phyloP scores from a whole-genome alignment of 1,140 invertebrate genomes.

The Heliconius himera region DNA sequence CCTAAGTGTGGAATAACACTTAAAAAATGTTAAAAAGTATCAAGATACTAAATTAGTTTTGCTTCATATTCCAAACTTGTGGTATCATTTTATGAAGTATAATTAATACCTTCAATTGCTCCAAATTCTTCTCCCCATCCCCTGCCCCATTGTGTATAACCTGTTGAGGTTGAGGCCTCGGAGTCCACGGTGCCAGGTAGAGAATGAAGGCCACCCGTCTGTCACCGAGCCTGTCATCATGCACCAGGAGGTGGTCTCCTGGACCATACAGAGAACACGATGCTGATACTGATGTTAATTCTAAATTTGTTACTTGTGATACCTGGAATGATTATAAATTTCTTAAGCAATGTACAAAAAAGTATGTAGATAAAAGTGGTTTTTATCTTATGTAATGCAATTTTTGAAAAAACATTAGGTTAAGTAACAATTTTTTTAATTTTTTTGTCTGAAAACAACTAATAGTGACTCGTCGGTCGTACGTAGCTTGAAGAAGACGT shows the following conservation, averaged over 20 bases:
- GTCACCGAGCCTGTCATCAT: conserved; percentile 88
- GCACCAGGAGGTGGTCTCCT: conserved; percentile 87
- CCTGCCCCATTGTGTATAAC: conserved; percentile 52
- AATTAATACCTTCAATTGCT: not conserved
- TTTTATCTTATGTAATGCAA: too few species aligned
- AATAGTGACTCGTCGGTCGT: too few species aligned
- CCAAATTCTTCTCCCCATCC: conserved; percentile 10
- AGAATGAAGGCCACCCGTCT: conserved; percentile 88
- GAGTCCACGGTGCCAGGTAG: conserved; percentile 83
- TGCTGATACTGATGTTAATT: conserved; percentile 85
- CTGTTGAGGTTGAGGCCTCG: conserved; percentile 15
- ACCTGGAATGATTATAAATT: conserved; percentile 65
- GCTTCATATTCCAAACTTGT: too few species aligned
- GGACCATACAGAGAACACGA: conserved; percentile 87
- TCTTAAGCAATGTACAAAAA: not conserved
- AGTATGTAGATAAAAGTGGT: not conserved
- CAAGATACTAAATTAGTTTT: too few species aligned
- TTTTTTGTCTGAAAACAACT: too few species aligned
- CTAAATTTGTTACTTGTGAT: conserved; percentile 82
- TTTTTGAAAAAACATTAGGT: too few species aligned
- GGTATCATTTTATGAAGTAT: too few species aligned
- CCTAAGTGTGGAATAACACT: too few species aligned
- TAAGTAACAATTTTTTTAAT: too few species aligned
- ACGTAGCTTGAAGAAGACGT: too few species aligned
- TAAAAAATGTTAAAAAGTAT: too few species aligned